Evolutionary conservation across 2,797 vertebrate genomes (phyloP).

Genomic region (Ispidina lecontei): DNA sequence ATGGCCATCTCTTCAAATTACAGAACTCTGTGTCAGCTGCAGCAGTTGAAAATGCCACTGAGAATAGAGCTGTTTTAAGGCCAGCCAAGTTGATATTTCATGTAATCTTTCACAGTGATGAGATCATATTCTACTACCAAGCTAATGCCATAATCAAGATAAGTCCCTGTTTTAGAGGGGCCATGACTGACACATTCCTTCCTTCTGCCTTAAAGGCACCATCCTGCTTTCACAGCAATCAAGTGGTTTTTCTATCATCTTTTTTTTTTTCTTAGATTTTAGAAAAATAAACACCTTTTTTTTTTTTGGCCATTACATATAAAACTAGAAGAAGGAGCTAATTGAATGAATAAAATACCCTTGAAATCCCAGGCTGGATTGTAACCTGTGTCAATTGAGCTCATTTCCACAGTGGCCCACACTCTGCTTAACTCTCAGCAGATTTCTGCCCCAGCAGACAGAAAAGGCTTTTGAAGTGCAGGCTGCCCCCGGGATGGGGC

Average conservation of each 20-base stretch:
- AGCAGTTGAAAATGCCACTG: slow-evolving; percentile 61
- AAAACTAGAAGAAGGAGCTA: not conserved
- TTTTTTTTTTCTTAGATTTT: not conserved
- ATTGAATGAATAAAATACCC: not conserved
- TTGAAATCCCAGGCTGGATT: not conserved
- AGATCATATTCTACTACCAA: slow-evolving; percentile 72
- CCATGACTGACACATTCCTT: slow-evolving; percentile 16
- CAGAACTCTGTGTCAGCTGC: slow-evolving; percentile 50
- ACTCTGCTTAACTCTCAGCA: not conserved
- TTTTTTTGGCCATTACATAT: not conserved
- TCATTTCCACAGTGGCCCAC: not conserved
- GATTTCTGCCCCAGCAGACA: rapidly evolving
- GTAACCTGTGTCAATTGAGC: not conserved
- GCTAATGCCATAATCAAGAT: slow-evolving; percentile 39
- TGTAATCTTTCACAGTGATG: slow-evolving; percentile 70
- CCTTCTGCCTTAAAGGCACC: slow-evolving; percentile 26
- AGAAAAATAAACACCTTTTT: not conserved
- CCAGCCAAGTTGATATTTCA: slow-evolving; percentile 69
- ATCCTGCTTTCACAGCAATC: not conserved
- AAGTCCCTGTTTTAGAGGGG: slow-evolving; percentile 32
- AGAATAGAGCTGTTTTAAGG: slow-evolving; percentile 61
- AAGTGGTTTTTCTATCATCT: not conserved
- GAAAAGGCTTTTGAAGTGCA: not conserved
- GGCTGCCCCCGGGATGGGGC: not conserved
- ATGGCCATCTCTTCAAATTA: slow-evolving; percentile 59